Percentiles rank a stretch among this genome's conserved stretches.
These are phyloP conservation scores for Ennomos quercinarius DNA, from an alignment of 2,888 invertebrate species.

Conservation along the genomic window DNA sequence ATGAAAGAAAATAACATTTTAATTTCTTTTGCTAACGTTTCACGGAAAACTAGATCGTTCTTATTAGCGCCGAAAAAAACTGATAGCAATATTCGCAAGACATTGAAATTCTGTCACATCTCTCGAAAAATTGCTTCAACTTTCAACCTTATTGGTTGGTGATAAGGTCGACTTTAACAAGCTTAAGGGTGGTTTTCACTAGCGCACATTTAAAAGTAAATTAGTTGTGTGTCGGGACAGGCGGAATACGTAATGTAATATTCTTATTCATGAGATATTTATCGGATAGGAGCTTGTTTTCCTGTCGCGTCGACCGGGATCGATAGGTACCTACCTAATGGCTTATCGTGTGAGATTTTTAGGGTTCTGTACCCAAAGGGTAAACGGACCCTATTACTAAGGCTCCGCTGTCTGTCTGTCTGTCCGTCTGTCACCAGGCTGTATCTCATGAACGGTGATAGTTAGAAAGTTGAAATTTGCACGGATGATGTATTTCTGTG, in stretches of 20 bases:
- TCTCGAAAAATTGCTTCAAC: background rate
- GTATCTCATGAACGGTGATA: too few relatives aligned
- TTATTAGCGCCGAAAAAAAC: slow-evolving; percentile 15
- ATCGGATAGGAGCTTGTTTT: slow-evolving; percentile 45
- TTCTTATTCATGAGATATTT: slow-evolving; percentile 79
- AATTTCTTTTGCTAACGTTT: slow-evolving; percentile 2
- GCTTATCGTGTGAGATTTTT: background rate
- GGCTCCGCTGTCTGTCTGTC: too few relatives aligned
- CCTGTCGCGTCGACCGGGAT: background rate
- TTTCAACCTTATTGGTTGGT: slow-evolving; percentile 8
- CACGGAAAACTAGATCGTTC: slow-evolving; percentile 4
- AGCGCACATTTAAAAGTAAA: slow-evolving; percentile 49
- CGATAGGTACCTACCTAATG: slow-evolving; percentile 6
- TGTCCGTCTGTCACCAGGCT: too few relatives aligned
- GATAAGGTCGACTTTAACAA: slow-evolving; percentile 31
- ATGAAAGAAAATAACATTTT: slow-evolving; percentile 3
- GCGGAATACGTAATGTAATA: slow-evolving; percentile 72
- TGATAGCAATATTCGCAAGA: slow-evolving; percentile 4
- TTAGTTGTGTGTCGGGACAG: slow-evolving; percentile 50
- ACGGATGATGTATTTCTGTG: too few relatives aligned
- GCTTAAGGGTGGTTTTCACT: slow-evolving; percentile 15
- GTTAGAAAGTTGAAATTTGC: too few relatives aligned
- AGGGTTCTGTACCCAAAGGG: too few relatives aligned
- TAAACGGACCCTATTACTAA: too few relatives aligned
- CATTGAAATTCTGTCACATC: slow-evolving; percentile 17